Evolutionary conservation across 2,888 invertebrate species (phyloP), one percentile per base, ranked within the genome.

Genomic region (Alentia gelatinosa): DNA sequence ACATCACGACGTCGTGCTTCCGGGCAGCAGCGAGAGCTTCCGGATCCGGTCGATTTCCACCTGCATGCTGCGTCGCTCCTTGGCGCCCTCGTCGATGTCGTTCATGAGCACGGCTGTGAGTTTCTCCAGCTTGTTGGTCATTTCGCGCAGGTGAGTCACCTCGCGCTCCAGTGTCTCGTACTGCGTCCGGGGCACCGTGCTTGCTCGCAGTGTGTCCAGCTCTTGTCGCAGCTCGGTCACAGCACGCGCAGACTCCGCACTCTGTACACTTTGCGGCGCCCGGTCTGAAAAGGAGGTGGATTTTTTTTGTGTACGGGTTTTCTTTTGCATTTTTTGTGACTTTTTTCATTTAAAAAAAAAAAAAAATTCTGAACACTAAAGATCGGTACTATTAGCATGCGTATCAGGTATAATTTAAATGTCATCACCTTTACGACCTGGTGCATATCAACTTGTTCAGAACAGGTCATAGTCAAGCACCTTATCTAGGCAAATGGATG

Each of bases 61-160:
- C 94, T 96, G 96, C 68, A 96, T 95, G 90, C 94, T 95, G 47
- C 96, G 94, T 89, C 96, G 93, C 26, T 95, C 94, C 92, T 96
- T 96, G 94, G 96, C 96, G 92, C 96, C 96, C 74, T 96, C 96
- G 91, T 95, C 96, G 15, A 95, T 94, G 92, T 96, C 96, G 75
- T 92, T 93, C 94, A 95, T 94, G 47, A 96, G 92, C 47, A 95
- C 95, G 63, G 93, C 92, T 47, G 96, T 93, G 90, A 94, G 94
- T 91, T 94, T 94, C 23, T 91, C 90, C 40, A 91, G 83, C 40
- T 91, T 90, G 12, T 91, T 91, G 63, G 92, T 75, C 0, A 75
- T 83, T 79, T 92, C 92, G n/a, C 90, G 89, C 40, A 92, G 75
- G 19, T 90, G 86, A 4, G 19, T n/a, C 37, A 92, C 40, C 33